Conservation (phyloP, 2,797 vertebrate species). For the Tolypeutes matacus region DNA sequence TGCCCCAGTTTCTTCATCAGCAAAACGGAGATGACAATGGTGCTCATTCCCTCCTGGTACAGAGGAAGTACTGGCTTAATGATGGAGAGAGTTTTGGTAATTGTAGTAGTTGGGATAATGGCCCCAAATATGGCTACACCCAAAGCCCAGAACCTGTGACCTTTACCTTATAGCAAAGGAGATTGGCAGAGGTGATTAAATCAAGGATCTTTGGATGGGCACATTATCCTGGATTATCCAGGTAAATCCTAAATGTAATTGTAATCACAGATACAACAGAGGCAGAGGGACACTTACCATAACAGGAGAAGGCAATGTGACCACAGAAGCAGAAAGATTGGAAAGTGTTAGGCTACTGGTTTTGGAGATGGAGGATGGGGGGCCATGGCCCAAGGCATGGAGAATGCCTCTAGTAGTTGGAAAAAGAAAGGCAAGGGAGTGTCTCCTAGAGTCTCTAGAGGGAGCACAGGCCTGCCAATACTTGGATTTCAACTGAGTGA, state of each 20-base stretch:
- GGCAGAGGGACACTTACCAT: not conserved
- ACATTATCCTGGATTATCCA: not conserved
- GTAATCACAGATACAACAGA: not conserved
- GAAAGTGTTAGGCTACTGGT: not conserved
- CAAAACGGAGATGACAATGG: not conserved
- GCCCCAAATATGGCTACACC: not conserved
- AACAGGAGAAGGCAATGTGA: not conserved
- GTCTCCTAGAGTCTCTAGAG: not conserved
- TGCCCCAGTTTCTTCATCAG: not conserved
- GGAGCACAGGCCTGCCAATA: not conserved
- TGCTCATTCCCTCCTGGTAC: not conserved
- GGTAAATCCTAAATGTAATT: not conserved
- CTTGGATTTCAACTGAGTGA: not conserved
- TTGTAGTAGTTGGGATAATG: too few species aligned
- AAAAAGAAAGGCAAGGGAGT: not conserved
- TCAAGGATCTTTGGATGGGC: not conserved
- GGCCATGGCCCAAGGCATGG: not conserved
- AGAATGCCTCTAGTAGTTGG: not conserved
- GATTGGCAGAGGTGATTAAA: not conserved
- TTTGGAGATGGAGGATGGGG: not conserved
- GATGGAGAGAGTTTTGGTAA: fast-evolving
- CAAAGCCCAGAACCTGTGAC: not conserved
- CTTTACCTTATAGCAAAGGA: not conserved
- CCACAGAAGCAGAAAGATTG: not conserved
- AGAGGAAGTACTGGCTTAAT: not conserved